Percentiles rank a stretch among this genome's conserved stretches.
These are phyloP conservation scores for Odontesthes bonariensis DNA, from an alignment of 2,113 vertebrate species.

Conservation along the genomic window DNA sequence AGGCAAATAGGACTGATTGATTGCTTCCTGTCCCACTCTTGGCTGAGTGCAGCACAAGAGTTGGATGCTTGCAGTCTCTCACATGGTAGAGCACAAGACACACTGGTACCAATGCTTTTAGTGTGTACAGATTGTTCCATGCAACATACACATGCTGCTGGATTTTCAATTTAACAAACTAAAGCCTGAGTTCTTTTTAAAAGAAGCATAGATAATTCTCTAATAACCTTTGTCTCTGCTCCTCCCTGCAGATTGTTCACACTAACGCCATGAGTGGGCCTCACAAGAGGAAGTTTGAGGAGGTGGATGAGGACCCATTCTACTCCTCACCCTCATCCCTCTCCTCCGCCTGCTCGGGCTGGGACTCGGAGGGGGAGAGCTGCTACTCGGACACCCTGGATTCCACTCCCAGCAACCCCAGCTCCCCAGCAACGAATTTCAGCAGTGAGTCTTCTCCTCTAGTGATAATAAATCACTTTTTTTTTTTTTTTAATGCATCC, in stretches of 20 bases:
- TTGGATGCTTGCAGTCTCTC: constrained; percentile 37
- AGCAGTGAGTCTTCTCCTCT: constrained; percentile 86
- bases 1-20: constrained; percentile 77
- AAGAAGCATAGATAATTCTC: constrained; percentile 1
- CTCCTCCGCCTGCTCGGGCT: constrained; percentile 87
- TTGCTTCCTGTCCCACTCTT: constrained; percentile 75
- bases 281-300: constrained; percentile 95
- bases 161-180: not conserved
- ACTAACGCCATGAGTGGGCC: constrained; percentile 88
- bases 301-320: constrained; percentile 90
- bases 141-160: not conserved
- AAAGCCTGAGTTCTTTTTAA: not conserved
- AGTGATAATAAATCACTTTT: constrained; percentile 25
- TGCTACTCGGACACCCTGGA: constrained; percentile 85
- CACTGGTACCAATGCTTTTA: constrained; percentile 5
- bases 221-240: constrained; percentile 38
- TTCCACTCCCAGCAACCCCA: constrained; percentile 82
- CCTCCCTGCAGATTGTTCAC: constrained; percentile 79
- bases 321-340: constrained; percentile 92
- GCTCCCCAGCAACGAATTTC: constrained; percentile 80
- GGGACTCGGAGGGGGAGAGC: constrained; percentile 91
- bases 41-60: constrained; percentile 54
- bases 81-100: constrained; percentile 46
- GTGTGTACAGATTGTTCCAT: not conserved
- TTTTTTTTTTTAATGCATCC: constrained; percentile 32